Percentiles rank a stretch among this genome's conserved stretches.
These are phyloP conservation scores for Listrodromus nycthemerus DNA, from an alignment of 2,888 invertebrate genomes.

Conservation along the genomic window DNA sequence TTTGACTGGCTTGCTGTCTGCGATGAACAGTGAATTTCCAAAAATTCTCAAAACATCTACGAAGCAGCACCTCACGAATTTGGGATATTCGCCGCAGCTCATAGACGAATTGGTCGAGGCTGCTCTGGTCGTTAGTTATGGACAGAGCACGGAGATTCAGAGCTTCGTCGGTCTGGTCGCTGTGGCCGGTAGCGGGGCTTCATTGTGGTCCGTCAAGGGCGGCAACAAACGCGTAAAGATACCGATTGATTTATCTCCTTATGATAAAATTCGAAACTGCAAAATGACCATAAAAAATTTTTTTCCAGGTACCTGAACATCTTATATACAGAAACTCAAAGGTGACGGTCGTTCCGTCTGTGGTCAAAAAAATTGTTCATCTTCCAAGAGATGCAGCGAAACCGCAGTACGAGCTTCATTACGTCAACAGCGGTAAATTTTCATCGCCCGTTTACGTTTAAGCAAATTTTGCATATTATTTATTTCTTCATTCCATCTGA, in stretches of 20 bases:
- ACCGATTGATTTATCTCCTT: background rate
- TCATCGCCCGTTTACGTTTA: background rate
- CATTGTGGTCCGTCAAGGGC: conserved; percentile 87
- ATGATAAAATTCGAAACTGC: background rate
- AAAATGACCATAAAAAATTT: background rate
- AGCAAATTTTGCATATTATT: too few relatives aligned
- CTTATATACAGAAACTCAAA: conserved; percentile 77
- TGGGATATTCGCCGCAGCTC: conserved; percentile 84
- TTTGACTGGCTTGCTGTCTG: conserved; percentile 85
- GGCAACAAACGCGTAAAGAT: conserved; percentile 86
- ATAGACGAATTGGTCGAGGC: conserved; percentile 86
- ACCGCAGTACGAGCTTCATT: conserved; percentile 77
- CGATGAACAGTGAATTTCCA: conserved; percentile 85
- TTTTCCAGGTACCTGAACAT: conserved; percentile 78
- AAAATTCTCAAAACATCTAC: conserved; percentile 83
- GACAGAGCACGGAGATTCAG: conserved; percentile 86
- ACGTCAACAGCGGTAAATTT: conserved; percentile 71
- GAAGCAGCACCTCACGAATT: conserved; percentile 81
- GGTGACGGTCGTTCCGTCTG: conserved; percentile 72
- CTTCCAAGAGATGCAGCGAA: conserved; percentile 52
- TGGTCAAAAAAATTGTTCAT: conserved; percentile 76
- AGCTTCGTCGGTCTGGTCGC: conserved; percentile 85
- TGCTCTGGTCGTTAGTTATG: conserved; percentile 87
- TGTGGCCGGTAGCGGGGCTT: conserved; percentile 85
- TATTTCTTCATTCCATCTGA: background rate